Conservation (phyloP, 2,113 vertebrate genomes). For the Actinemys pallida region DNA sequence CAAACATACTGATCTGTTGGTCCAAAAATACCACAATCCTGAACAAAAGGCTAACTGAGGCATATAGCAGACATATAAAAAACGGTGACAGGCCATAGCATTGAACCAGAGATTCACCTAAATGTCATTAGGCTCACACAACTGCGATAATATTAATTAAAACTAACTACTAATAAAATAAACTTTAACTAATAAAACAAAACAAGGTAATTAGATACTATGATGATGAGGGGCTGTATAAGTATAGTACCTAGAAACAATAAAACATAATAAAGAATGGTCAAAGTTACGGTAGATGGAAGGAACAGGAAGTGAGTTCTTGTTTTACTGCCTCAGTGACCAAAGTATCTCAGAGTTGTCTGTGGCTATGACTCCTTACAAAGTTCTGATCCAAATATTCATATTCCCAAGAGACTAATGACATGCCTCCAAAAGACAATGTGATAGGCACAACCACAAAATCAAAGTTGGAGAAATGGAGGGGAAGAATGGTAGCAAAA, state of each 20-base stretch:
- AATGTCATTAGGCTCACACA: neutral
- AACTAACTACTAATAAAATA: neutral
- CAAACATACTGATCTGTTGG: neutral
- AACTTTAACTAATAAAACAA: neutral
- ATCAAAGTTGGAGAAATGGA: neutral
- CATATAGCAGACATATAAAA: neutral
- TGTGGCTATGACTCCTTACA: neutral
- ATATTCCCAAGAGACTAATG: neutral
- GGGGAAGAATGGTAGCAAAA: neutral
- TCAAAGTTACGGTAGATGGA: neutral
- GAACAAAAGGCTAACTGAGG: neutral
- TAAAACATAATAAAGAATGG: neutral
- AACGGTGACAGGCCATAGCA: neutral
- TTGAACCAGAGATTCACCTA: neutral
- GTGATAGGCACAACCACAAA: neutral
- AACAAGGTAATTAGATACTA: neutral
- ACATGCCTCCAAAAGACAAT: neutral
- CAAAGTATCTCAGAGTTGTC: neutral
- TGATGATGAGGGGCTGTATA: neutral
- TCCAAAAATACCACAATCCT: neutral
- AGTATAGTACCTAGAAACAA: neutral
- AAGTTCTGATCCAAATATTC: neutral
- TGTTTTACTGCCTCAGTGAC: neutral
- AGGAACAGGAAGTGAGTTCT: neutral
- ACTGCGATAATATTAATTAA: neutral